Conservation (phyloP, 2,113 vertebrate species). For the Colius striatus region DNA sequence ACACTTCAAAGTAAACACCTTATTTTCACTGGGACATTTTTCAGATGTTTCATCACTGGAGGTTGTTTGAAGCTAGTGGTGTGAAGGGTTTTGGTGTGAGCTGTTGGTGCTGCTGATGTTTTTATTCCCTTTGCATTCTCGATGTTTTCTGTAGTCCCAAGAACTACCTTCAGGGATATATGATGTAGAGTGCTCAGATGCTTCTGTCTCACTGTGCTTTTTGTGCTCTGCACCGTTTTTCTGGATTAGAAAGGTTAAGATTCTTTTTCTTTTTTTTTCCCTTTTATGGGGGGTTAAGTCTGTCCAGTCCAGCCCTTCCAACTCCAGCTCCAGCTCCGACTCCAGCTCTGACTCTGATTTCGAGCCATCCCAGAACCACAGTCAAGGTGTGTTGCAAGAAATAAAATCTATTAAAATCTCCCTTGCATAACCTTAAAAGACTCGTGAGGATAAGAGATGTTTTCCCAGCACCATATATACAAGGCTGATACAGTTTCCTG, state of each 20-base stretch:
- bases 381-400: slow-evolving; percentile 85
- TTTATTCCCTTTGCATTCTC: background rate
- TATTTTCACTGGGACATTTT: background rate
- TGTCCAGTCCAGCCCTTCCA: slow-evolving; percentile 90
- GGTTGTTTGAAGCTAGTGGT: background rate
- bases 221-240: background rate
- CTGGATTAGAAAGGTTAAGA: slow-evolving; percentile 52
- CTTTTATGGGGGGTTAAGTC: slow-evolving; percentile 82
- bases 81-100: background rate
- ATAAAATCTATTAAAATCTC: background rate
- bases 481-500: background rate
- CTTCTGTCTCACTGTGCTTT: background rate
- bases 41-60: background rate
- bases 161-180: background rate
- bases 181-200: background rate
- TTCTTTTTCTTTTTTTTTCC: slow-evolving; percentile 14
- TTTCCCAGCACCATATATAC: background rate
- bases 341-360: slow-evolving; percentile 98
- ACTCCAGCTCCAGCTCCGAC: slow-evolving; percentile 94
- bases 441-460: background rate
- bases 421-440: background rate
- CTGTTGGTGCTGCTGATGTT: background rate
- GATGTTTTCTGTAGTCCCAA: background rate
- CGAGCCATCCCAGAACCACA: slow-evolving; percentile 94
- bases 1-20: background rate